Percentiles rank a stretch among this genome's conserved stretches.
Evolutionary conservation across 2,888 invertebrate species (phyloP).

Genomic region (Phania funesta): DNA sequence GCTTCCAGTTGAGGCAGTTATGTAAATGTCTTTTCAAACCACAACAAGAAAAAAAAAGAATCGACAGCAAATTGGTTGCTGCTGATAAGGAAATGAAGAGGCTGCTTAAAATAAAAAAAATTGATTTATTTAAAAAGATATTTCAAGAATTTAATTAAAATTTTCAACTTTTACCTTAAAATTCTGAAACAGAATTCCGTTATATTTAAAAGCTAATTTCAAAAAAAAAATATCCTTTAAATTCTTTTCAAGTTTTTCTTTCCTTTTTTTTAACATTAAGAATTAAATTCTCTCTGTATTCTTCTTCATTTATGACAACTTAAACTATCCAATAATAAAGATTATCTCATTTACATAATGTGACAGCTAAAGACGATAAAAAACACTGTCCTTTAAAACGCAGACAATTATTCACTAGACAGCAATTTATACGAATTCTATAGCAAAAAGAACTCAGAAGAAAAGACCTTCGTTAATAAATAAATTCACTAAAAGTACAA

Average conservation of each 20-base stretch:
- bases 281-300: neutral
- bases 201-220: no score
- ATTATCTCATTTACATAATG: slow-evolving; percentile 69
- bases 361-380: slow-evolving; percentile 65
- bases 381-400: slow-evolving; percentile 8
- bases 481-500: no score
- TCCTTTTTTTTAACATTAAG: no score
- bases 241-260: no score
- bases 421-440: slow-evolving; percentile 10
- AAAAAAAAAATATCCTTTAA: no score
- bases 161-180: no score
- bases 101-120: neutral
- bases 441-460: neutral
- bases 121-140: neutral
- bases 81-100: neutral
- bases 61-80: neutral
- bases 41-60: neutral
- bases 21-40: neutral
- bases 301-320: slow-evolving; percentile 37
- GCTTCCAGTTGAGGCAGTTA: slow-evolving; percentile 17
- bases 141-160: no score
- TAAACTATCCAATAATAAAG: slow-evolving; percentile 66
- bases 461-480: neutral
- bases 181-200: no score
- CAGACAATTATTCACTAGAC: slow-evolving; percentile 8